Base-by-base conservation (phyloP, 2,113 vertebrate species). In the Hucho hucho region DNA sequence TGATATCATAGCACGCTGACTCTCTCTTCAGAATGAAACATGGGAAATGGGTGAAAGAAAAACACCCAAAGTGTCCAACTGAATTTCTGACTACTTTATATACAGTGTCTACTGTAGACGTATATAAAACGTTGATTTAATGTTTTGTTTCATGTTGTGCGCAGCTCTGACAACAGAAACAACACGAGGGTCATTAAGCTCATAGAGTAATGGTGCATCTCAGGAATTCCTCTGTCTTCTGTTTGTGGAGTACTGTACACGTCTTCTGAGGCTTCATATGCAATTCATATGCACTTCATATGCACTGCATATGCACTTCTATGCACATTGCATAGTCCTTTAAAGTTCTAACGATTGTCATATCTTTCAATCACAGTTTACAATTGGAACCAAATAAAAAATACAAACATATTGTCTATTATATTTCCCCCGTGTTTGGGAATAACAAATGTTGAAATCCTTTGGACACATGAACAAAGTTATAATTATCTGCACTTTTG, bases 321-420 rank as follows among this genome's bases (percentile, higher is more conserved):
- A 47, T 64, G 70, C 75, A 72, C 77, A 78, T 90, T 93, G 91
- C 90, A 92, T 92, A 92, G 89, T 92, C 86, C 87, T 86, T 79
- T 69, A 79, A 81, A 61, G 79, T 75, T 43, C 78, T 87, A 37
- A 85, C 89, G 93, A 94, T 94, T 94, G 93, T 93, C 92, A 85
- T 83, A 82, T 89, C 82, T 79, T 83, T 86, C 79, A 89, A 91
- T 92, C 90, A 91, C 89, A 91, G 89, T 90, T 81, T 87, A 88
- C 77, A 84, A 75, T 76, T 72, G 75, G 75, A 71, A 64, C 74
- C 75, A 87, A 47, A 78, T 32, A 78, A 73, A 63, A 79, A 69
- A 74, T 82, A 37, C 12, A 70, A 64, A 25, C 61, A 43, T 53
- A 49, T 74, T 58, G 73, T 78, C 73, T 73, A 29, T 53, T 14